Evolutionary conservation across 2,113 vertebrate genomes (phyloP).

Genomic region (Neofelis nebulosa): DNA sequence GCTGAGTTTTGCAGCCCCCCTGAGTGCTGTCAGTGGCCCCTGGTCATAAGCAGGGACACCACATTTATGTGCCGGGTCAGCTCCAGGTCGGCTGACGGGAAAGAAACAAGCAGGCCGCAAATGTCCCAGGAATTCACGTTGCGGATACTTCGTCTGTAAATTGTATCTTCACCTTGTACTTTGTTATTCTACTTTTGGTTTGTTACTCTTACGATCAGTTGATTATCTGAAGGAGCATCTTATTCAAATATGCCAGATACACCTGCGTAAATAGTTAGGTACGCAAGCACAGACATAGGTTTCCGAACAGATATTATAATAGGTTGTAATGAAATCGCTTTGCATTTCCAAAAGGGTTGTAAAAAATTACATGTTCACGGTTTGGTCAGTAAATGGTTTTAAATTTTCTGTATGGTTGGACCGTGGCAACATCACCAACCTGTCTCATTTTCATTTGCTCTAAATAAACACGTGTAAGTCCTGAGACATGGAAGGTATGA

Average conservation of each 20-base stretch:
- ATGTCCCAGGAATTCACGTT: background rate
- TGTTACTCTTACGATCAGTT: background rate
- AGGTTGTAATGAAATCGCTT: background rate
- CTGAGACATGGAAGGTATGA: background rate
- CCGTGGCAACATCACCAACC: background rate
- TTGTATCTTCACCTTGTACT: background rate
- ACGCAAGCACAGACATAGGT: background rate
- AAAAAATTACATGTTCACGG: background rate
- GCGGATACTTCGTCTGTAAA: background rate
- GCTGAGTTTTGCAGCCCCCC: background rate
- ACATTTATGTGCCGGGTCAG: background rate
- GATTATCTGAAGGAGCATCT: background rate
- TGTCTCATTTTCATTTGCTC: background rate
- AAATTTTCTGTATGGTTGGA: background rate
- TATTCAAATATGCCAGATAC: background rate
- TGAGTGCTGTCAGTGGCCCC: background rate
- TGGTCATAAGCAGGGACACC: background rate
- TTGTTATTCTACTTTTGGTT: background rate
- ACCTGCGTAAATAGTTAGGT: background rate
- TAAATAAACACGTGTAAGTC: background rate
- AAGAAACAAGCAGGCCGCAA: background rate
- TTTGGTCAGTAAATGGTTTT: constrained; percentile 5
- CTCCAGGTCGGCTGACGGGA: background rate
- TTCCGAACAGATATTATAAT: background rate
- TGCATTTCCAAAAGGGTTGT: background rate